These are phyloP conservation scores for Lycocerus yunnanus DNA, from an alignment of 2,888 invertebrate species.

Conservation along the genomic window DNA sequence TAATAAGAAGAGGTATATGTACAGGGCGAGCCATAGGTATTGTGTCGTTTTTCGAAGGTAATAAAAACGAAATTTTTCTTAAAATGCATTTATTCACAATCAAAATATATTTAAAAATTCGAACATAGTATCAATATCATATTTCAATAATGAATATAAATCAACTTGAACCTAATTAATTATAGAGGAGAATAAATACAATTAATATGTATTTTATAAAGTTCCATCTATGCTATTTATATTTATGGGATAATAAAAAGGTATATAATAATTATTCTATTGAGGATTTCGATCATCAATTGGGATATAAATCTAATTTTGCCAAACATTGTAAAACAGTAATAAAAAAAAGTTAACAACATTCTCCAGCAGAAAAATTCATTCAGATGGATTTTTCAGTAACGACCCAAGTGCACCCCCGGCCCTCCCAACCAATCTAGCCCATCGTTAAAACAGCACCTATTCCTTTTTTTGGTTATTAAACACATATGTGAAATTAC, in stretches of 20 bases:
- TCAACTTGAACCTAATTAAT: conserved; percentile 36
- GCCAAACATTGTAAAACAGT: conserved; percentile 15
- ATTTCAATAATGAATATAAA: conserved; percentile 36
- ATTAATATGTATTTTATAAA: conserved; percentile 28
- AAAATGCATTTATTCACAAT: conserved; percentile 37
- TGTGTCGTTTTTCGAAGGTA: background rate
- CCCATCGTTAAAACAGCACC: conserved; percentile 16
- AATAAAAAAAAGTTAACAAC: conserved; percentile 8
- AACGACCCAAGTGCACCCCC: background rate
- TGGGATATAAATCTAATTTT: conserved; percentile 13
- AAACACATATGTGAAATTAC: conserved; percentile 19
- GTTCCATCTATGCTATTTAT: conserved; percentile 30
- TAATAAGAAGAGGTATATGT: background rate
- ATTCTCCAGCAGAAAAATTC: background rate
- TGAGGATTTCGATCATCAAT: conserved; percentile 12
- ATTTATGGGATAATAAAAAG: conserved; percentile 34
- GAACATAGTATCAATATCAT: conserved; percentile 32
- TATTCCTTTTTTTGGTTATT: background rate
- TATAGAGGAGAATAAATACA: conserved; percentile 31
- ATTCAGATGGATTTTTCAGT: background rate
- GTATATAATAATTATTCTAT: conserved; percentile 23
- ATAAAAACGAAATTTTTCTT: background rate
- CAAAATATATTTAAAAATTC: conserved; percentile 35
- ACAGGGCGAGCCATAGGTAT: background rate
- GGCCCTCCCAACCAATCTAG: background rate